These are phyloP conservation scores for Brachycybe producta DNA, from an alignment of 2,888 invertebrate species.

Conservation along the genomic window DNA sequence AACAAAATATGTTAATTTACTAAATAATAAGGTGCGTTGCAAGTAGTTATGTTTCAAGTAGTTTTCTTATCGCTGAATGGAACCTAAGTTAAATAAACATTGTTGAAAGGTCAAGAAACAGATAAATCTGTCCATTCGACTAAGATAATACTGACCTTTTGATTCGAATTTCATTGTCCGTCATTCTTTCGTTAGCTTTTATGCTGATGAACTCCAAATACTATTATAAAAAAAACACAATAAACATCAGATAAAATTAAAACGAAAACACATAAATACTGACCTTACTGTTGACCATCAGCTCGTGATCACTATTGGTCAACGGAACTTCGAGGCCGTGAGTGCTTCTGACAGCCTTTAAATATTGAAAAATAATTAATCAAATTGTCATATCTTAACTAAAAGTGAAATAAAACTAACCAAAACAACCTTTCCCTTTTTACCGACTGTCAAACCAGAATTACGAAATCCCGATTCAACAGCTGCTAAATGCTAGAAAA, in stretches of 20 bases:
- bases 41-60: no score
- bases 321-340: slow-evolving; percentile 38
- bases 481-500: slow-evolving; percentile 33
- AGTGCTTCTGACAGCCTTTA: slow-evolving; percentile 37
- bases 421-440: slow-evolving; percentile 35
- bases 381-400: slow-evolving; percentile 23
- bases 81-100: no score
- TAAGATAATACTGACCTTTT: slow-evolving; percentile 15
- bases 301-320: slow-evolving; percentile 29
- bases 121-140: neutral
- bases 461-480: slow-evolving; percentile 38
- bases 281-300: slow-evolving; percentile 35
- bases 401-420: slow-evolving; percentile 25
- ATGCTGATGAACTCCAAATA: slow-evolving; percentile 30
- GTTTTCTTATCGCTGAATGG: no score
- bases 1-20: no score
- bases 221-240: slow-evolving; percentile 26
- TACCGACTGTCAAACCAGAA: slow-evolving; percentile 38
- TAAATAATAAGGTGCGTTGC: no score
- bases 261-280: neutral
- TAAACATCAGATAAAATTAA: slow-evolving; percentile 1
- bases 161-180: slow-evolving; percentile 24
- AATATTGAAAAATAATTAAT: slow-evolving; percentile 17
- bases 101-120: neutral
- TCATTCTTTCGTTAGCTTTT: slow-evolving; percentile 29